Base-by-base conservation (phyloP, 2,888 invertebrate genomes). In the Steinernema hermaphroditum region DNA sequence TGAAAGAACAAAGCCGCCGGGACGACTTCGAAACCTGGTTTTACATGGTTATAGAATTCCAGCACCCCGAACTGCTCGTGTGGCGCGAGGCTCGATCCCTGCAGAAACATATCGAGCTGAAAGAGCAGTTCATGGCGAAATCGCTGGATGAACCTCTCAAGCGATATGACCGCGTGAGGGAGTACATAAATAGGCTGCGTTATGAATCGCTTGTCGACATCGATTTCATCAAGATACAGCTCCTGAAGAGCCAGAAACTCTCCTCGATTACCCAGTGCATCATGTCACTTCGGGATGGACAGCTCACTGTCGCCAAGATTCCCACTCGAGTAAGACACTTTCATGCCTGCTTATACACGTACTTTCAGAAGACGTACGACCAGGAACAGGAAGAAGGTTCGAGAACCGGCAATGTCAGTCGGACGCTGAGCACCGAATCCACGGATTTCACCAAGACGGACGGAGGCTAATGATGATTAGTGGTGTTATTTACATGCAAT, bases 21-120 rank as follows among this genome's bases (percentile, higher is more conserved):
- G 54, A 54, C 54, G 54, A 54, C 16, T 54, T 24, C 54, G 54
- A 54, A 24, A 54, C 24, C 54, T 54, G 54, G 54, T 54, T 54
- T 8, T 54, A 54, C 54, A 54, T 54, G 54, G 14, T 22, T 27
- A 27, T 27, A 6, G 54, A 54, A 27, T 54, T 54, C 27, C 22
- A 24, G 6, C 12, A 54, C 27, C 54, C 54, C 24, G 54, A 54
- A 2, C 54, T 54, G 24, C 22, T 54, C 27, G 27, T 27, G 4
- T 54, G 54, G 54, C 54, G 22, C 12, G 24, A 54, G 12, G 54
- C 16, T 22, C 6, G 19, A 6, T 8, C 27, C 24, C 54, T 54
- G 12, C 6, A 2, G 24, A 54, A 54, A 27, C 22, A 19, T 8
- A 54, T 54, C 4, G 54, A 54, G 12, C 24, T 22, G 2, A 54